Percentiles rank a stretch among this genome's conserved stretches.
Conservation (phyloP, 2,888 invertebrate genomes). For the Hirtodrosophila confusa region DNA sequence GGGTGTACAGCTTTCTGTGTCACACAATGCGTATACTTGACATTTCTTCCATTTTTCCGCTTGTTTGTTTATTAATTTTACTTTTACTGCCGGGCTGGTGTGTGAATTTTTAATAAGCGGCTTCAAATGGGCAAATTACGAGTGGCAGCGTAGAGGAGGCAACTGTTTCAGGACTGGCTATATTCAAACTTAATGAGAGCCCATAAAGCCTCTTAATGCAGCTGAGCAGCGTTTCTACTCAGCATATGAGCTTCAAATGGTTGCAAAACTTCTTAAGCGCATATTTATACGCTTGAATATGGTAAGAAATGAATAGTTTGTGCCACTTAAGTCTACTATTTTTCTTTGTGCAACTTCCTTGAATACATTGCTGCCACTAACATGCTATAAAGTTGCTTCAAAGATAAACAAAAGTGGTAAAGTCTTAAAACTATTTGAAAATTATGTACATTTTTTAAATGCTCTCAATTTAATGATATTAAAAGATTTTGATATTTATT, state of each 20-base stretch:
- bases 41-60: slow-evolving; percentile 11
- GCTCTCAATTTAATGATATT: too few relatives aligned
- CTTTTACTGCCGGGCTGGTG: slow-evolving; percentile 30
- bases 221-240: background rate
- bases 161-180: slow-evolving; percentile 20
- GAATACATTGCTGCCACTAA: too few relatives aligned
- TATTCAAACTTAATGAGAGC: slow-evolving; percentile 22
- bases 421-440: too few relatives aligned
- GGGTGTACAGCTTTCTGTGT: slow-evolving; percentile 19
- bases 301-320: too few relatives aligned
- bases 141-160: background rate
- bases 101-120: slow-evolving; percentile 53
- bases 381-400: too few relatives aligned
- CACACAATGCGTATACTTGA: slow-evolving; percentile 48
- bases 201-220: background rate
- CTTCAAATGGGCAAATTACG: slow-evolving; percentile 13
- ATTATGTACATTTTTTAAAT: too few relatives aligned
- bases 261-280: background rate
- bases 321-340: too few relatives aligned
- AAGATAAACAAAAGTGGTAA: too few relatives aligned
- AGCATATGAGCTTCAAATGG: background rate
- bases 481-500: too few relatives aligned
- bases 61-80: slow-evolving; percentile 56
- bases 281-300: background rate
- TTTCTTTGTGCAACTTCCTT: too few relatives aligned